phyloP scores from a whole-genome alignment of 2,888 invertebrate species.

The Cryptocephalus moraei region DNA sequence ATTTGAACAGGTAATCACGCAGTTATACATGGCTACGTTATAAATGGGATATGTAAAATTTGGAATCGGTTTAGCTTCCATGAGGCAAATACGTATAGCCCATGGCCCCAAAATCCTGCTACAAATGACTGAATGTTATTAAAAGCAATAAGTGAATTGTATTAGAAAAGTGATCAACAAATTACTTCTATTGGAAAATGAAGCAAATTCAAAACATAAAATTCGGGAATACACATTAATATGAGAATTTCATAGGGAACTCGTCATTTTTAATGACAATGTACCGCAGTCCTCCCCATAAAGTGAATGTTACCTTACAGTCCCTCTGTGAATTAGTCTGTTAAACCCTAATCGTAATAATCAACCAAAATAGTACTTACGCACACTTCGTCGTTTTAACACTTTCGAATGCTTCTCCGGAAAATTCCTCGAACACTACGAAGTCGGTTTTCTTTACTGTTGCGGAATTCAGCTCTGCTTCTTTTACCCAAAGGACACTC shows the following conservation, averaged over 20 bases:
- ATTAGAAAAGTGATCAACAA: not conserved
- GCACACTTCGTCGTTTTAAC: constrained; percentile 54
- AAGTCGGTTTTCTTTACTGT: constrained; percentile 57
- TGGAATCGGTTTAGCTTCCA: constrained; percentile 63
- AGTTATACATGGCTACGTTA: constrained; percentile 68
- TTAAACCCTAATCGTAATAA: constrained; percentile 1
- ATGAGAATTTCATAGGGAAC: too few relatives aligned
- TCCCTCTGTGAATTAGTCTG: not conserved
- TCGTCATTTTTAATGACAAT: not conserved
- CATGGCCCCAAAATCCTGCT: constrained; percentile 73
- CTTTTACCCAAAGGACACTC: constrained; percentile 54
- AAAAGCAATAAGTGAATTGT: not conserved
- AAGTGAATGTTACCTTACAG: not conserved
- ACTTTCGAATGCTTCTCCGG: constrained; percentile 59
- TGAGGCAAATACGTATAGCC: constrained; percentile 65
- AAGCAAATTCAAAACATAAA: not conserved
- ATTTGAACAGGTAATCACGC: constrained; percentile 55
- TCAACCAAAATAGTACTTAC: constrained; percentile 42
- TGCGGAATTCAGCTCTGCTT: constrained; percentile 46
- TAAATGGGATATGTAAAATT: constrained; percentile 65
- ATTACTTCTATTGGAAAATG: not conserved
- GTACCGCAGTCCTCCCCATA: not conserved
- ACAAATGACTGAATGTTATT: constrained; percentile 14
- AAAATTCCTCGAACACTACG: constrained; percentile 69
- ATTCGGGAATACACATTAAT: not conserved